phyloP scores from a whole-genome alignment of 2,797 vertebrate species.

The Danio choprae region DNA sequence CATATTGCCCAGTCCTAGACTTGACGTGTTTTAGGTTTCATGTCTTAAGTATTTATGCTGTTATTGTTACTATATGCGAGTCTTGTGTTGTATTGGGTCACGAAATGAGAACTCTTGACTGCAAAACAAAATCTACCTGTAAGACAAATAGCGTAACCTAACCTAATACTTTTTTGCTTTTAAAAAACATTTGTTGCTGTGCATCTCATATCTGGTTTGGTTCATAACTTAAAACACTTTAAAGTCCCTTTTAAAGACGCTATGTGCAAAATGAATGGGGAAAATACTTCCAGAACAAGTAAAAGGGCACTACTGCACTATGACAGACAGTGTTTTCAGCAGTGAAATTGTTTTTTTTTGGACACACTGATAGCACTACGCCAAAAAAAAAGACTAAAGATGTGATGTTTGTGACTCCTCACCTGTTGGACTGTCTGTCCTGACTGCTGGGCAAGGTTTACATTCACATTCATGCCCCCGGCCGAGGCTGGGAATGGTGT shows the following conservation, averaged over 20 bases:
- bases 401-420: conserved; percentile 44
- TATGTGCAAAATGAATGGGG: neutral
- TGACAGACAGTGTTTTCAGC: neutral
- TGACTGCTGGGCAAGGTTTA: conserved; percentile 79
- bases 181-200: neutral
- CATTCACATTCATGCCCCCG: conserved; percentile 85
- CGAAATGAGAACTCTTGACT: too few species aligned
- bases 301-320: neutral
- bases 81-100: too few species aligned
- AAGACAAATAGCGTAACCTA: too few species aligned
- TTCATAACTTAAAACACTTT: neutral
- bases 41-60: too few species aligned
- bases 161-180: neutral
- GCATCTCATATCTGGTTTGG: neutral
- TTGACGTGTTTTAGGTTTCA: too few species aligned
- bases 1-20: too few species aligned
- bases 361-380: neutral
- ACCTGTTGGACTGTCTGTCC: conserved; percentile 91
- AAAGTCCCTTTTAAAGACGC: neutral
- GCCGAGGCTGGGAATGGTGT: conserved; percentile 84
- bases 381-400: neutral
- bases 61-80: too few species aligned
- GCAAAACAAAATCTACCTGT: too few species aligned
- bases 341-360: neutral
- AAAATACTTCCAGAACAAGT: neutral